Conservation (phyloP, 2,113 vertebrate genomes). For the Oryzias melastigma region DNA sequence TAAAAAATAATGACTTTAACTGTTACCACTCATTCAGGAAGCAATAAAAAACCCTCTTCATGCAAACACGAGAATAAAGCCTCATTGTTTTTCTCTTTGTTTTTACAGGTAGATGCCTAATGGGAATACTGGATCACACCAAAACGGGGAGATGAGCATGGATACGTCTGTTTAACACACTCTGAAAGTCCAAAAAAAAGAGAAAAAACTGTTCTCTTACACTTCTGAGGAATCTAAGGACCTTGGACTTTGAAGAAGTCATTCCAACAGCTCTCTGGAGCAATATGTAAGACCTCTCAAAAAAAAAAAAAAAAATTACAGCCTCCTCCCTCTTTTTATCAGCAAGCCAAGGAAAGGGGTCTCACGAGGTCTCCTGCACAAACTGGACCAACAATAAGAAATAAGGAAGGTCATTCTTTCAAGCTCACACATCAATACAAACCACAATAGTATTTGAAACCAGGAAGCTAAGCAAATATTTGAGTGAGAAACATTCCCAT, state of each 20-base stretch:
- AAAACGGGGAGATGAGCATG: constrained; percentile 34
- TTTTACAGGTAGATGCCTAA: constrained; percentile 47
- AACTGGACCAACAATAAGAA: constrained; percentile 31
- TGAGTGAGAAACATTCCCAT: constrained; percentile 23
- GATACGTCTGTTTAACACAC: constrained; percentile 20
- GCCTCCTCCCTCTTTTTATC: constrained; percentile 48
- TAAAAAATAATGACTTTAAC: neutral
- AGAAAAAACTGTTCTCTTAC: constrained; percentile 31
- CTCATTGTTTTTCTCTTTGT: neutral
- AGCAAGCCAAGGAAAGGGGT: constrained; percentile 37
- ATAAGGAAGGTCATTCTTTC: constrained; percentile 25
- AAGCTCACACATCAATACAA: constrained; percentile 20
- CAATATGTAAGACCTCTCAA: constrained; percentile 27
- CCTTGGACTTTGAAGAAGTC: constrained; percentile 41
- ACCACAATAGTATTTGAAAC: constrained; percentile 30
- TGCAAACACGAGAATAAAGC: no score
- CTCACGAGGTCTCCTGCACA: constrained; percentile 34
- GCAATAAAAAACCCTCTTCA: no score
- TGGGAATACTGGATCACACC: constrained; percentile 16
- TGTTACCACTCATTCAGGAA: neutral
- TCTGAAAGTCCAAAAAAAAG: constrained; percentile 26
- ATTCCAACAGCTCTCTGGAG: constrained; percentile 38
- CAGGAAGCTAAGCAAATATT: constrained; percentile 44
- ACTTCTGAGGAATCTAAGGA: constrained; percentile 57
- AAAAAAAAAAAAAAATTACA: constrained; percentile 25